Conservation (phyloP, 2,797 vertebrate species). For the Gymnocypris eckloni region DNA sequence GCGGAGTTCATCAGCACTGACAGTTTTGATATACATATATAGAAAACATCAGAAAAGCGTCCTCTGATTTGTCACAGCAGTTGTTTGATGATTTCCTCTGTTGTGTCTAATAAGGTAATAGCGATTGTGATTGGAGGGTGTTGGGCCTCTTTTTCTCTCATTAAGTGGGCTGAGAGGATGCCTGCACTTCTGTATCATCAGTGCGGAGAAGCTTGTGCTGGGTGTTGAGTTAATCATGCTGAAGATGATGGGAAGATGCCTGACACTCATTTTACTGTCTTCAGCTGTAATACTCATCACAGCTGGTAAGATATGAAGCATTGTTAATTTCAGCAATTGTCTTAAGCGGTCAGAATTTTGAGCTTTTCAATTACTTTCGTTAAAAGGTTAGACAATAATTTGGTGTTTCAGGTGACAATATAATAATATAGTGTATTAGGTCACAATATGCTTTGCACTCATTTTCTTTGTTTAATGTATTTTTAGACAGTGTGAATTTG, state of each 20-base stretch:
- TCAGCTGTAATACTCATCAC: not conserved
- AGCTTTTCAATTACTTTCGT: no score
- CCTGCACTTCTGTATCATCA: not conserved
- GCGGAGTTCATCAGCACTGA: not conserved
- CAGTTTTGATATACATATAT: not conserved
- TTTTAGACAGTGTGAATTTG: not conserved
- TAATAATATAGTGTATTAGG: no score
- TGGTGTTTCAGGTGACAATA: no score
- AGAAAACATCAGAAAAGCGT: no score
- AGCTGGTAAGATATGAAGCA: slow-evolving; percentile 6
- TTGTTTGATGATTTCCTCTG: slow-evolving; percentile 21
- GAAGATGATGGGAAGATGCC: not conserved
- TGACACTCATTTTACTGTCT: not conserved
- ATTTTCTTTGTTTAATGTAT: no score
- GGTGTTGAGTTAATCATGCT: not conserved
- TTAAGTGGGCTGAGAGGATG: not conserved
- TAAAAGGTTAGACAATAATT: no score
- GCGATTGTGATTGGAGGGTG: not conserved
- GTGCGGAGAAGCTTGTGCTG: not conserved
- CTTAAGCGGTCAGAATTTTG: no score
- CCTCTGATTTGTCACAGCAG: not conserved
- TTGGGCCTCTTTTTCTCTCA: not conserved
- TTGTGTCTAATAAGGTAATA: slow-evolving; percentile 9
- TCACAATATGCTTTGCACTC: no score
- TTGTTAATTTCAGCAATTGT: no score